These are phyloP conservation scores for Keiferia lycopersicella DNA, from an alignment of 2,888 invertebrate genomes.

Conservation along the genomic window DNA sequence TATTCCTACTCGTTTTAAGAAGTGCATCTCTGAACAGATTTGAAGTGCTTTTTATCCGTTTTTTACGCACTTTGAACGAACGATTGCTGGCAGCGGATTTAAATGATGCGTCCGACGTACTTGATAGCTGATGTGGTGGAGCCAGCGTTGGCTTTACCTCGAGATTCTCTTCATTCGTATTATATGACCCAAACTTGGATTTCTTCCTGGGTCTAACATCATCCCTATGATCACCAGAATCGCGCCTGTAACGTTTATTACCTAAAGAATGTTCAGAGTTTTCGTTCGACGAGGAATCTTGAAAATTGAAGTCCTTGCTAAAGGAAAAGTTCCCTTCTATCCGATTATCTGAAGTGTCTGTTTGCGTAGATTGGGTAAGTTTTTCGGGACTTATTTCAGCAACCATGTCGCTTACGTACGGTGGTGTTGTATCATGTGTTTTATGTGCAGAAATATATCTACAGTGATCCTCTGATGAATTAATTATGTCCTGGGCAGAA, in stretches of 20 bases:
- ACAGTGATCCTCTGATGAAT: constrained; percentile 65
- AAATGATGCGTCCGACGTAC: constrained; percentile 66
- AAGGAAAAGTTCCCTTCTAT: constrained; percentile 58
- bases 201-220: constrained; percentile 59
- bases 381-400: constrained; percentile 51
- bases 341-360: constrained; percentile 44
- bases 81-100: constrained; percentile 67
- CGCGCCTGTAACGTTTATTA: constrained; percentile 58
- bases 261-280: constrained; percentile 49
- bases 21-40: constrained; percentile 62
- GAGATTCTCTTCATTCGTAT: constrained; percentile 54
- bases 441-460: constrained; percentile 50
- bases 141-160: constrained; percentile 45
- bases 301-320: constrained; percentile 53
- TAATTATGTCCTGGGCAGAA: constrained; percentile 45
- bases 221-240: constrained; percentile 54
- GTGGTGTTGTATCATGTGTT: constrained; percentile 53
- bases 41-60: constrained; percentile 63
- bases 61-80: constrained; percentile 65
- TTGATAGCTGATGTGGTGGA: constrained; percentile 50
- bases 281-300: constrained; percentile 53
- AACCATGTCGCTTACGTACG: constrained; percentile 59
- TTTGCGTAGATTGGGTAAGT: constrained; percentile 57
- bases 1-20: constrained; percentile 56
- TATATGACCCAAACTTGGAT: constrained; percentile 57